Evolutionary conservation across 2,888 invertebrate genomes (phyloP).

Genomic region (Thera britannica): DNA sequence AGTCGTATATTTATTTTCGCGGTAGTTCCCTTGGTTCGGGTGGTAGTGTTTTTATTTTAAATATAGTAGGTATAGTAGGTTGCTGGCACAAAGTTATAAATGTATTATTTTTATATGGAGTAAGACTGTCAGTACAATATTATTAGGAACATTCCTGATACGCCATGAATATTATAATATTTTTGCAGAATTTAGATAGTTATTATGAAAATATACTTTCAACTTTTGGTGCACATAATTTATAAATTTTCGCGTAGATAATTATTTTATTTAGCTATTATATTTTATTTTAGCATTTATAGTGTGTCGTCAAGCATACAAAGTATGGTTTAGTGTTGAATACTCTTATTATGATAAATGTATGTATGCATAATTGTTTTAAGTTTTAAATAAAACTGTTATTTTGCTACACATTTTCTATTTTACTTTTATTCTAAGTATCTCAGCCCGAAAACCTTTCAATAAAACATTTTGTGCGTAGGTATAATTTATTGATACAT

Average conservation of each 20-base stretch:
- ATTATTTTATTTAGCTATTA: constrained; percentile 26
- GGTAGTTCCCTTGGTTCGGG: not conserved
- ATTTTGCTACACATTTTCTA: constrained; percentile 39
- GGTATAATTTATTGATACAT: constrained; percentile 68
- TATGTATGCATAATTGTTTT: constrained; percentile 33
- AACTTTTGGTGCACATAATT: constrained; percentile 30
- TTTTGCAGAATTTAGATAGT: constrained; percentile 28
- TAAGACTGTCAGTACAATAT: constrained; percentile 44
- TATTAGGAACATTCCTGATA: constrained; percentile 46
- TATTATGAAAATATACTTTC: constrained; percentile 19
- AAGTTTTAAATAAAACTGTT: constrained; percentile 43
- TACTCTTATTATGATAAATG: constrained; percentile 27
- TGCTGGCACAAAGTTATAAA: constrained; percentile 28
- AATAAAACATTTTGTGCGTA: constrained; percentile 9
- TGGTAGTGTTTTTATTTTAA: not conserved
- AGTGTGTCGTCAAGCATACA: constrained; percentile 29
- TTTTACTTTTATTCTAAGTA: not conserved
- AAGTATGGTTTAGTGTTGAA: constrained; percentile 32
- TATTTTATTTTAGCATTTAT: constrained; percentile 35
- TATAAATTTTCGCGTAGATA: constrained; percentile 33
- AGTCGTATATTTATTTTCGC: not conserved
- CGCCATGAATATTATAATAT: constrained; percentile 31
- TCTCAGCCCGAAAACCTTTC: not conserved
- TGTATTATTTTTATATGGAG: constrained; percentile 14
- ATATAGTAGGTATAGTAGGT: not conserved